phyloP scores from a whole-genome alignment of 2,113 vertebrate species.

The Balaeniceps rex region DNA sequence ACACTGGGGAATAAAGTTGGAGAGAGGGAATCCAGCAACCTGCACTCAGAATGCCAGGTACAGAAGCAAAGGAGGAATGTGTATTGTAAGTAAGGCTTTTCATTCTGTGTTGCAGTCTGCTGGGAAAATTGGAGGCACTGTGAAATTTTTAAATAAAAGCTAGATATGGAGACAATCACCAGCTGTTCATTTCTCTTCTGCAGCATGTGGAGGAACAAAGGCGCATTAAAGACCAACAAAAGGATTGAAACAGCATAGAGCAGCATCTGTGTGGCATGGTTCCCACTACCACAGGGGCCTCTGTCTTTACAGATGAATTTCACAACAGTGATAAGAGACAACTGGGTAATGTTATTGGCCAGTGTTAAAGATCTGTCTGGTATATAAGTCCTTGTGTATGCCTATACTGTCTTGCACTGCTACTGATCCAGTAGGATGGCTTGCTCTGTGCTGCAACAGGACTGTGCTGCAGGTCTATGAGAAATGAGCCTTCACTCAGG shows the following conservation, averaged over 20 bases:
- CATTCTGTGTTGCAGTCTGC: neutral
- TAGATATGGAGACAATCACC: constrained; percentile 25
- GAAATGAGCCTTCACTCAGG: neutral
- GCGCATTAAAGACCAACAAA: constrained; percentile 6
- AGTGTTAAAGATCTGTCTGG: neutral
- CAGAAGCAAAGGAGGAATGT: neutral
- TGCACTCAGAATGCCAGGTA: neutral
- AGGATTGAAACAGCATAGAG: neutral
- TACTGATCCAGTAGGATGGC: neutral
- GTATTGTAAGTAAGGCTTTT: neutral
- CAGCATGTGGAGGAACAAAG: constrained; percentile 33
- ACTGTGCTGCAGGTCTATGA: neutral
- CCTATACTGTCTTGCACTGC: neutral
- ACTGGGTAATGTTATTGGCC: neutral
- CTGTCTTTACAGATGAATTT: constrained; percentile 10
- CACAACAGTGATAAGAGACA: neutral
- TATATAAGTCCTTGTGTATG: neutral
- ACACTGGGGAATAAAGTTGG: neutral
- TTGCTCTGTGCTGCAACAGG: neutral
- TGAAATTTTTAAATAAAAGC: constrained; percentile 50
- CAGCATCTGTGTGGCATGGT: constrained; percentile 36
- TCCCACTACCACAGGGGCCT: neutral
- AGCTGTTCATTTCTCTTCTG: constrained; percentile 33
- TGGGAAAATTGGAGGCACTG: neutral
- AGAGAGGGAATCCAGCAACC: neutral